phyloP scores from a whole-genome alignment of 2,888 invertebrate genomes.

The Trimorus sp. region DNA sequence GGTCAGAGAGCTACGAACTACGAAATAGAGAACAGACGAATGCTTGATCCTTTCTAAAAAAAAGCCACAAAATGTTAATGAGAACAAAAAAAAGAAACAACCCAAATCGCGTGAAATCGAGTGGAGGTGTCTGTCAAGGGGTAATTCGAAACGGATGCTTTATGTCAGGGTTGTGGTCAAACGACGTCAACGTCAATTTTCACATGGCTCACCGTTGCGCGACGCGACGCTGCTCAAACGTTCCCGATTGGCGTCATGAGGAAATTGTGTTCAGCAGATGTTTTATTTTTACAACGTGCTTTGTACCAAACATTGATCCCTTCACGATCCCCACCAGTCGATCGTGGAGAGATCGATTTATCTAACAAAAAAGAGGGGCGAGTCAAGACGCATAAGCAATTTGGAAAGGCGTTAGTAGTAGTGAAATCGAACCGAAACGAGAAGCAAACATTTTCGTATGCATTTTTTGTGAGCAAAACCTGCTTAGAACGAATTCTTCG shows the following conservation, averaged over 20 bases:
- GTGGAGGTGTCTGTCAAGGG: conserved; percentile 18
- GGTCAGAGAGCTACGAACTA: conserved; percentile 35
- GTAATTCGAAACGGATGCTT: conserved; percentile 35
- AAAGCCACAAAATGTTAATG: no score
- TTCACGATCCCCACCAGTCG: conserved; percentile 19
- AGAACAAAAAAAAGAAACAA: no score
- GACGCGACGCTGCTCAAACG: conserved; percentile 43
- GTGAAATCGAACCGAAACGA: no score
- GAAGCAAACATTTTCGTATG: no score
- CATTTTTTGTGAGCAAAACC: no score
- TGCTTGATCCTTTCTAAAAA: conserved; percentile 55
- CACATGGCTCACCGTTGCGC: conserved; percentile 20
- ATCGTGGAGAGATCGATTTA: conserved; percentile 30
- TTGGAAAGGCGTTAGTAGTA: no score
- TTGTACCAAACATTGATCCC: conserved; percentile 41
- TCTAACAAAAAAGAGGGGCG: conserved; percentile 9
- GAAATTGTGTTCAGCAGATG: conserved; percentile 51
- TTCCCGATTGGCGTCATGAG: conserved; percentile 43
- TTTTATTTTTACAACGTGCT: conserved; percentile 59
- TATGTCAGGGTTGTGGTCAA: conserved; percentile 27
- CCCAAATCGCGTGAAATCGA: conserved; percentile 38
- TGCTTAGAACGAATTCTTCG: no score
- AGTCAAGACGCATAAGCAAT: no score
- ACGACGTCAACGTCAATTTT: conserved; percentile 37
- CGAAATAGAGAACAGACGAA: conserved; percentile 45